Base-by-base conservation (phyloP, 2,113 vertebrate species). In the Ophthalmolycus amberensis region DNA sequence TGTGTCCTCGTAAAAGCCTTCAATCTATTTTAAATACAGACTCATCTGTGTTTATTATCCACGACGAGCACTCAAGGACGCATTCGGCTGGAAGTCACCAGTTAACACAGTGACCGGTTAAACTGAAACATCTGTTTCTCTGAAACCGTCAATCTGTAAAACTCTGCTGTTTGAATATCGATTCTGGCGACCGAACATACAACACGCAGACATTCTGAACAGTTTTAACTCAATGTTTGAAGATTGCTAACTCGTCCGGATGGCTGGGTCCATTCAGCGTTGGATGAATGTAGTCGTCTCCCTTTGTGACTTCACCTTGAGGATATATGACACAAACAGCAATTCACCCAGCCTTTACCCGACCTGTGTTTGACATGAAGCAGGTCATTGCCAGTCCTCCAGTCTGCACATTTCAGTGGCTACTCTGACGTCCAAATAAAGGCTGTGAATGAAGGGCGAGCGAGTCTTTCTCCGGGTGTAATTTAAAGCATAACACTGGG, bases 401-500 rank as follows among this genome's bases (percentile, higher is more conserved):
- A 37, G 48, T 60, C 44, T 42, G 8, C 48, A 63, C 38, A 63
- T 50, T 34, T 62, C 52, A 16, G 37, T 8, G 0, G 52, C 56
- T 22, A 11, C 54, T 46, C 56, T 66, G 37, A 76, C 59, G 48
- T n/a, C 66, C 64, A 71, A 75, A 75, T 75, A 0, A n/a, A 52
- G 42, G n/a, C 32, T 0, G 1, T 38, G 20, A 80, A 27, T 29
- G 20, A 60, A 78, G 48, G 5, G 0, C 18, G 58, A 59, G 50
- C 34, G 8, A 20, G 58, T 50, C 5, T 42, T 65, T 83, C 63
- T 38, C 62, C 12, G 6, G 6, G 12, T 16, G 54, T 78, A 74
- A 74, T 77, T 89, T 74, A 5, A 82, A 71, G 58, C 9, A 7
- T 52, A 69, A 52, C 27, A 2, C 65, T n/a, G 18, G 20, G 18